phyloP scores from a whole-genome alignment of 2,888 invertebrate genomes.

The Pediacus dermestoides region DNA sequence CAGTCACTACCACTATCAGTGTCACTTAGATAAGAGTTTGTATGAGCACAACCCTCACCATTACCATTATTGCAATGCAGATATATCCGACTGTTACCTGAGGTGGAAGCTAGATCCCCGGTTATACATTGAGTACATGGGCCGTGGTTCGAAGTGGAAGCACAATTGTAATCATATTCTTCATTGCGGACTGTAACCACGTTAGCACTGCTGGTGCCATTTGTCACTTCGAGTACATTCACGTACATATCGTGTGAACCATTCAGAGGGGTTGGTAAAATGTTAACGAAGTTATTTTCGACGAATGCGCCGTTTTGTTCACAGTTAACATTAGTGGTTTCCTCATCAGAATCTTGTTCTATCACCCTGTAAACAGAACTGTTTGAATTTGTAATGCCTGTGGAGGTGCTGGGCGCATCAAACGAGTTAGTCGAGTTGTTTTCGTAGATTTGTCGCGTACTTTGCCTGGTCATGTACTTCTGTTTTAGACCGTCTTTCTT shows the following conservation, averaged over 20 bases:
- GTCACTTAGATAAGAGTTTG: slow-evolving; percentile 8
- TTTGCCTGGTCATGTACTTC: slow-evolving; percentile 38
- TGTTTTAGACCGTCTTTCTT: slow-evolving; percentile 12
- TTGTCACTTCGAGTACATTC: slow-evolving; percentile 40
- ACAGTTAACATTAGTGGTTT: slow-evolving; percentile 35
- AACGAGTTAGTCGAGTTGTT: slow-evolving; percentile 49
- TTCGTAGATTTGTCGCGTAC: slow-evolving; percentile 36
- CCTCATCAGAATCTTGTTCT: slow-evolving; percentile 62
- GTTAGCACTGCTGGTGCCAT: slow-evolving; percentile 53
- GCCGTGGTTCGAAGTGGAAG: slow-evolving; percentile 18
- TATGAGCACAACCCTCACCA: too few relatives aligned
- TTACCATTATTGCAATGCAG: too few relatives aligned
- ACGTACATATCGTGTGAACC: slow-evolving; percentile 51
- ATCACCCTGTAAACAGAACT: slow-evolving; percentile 43
- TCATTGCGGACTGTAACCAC: slow-evolving; percentile 50
- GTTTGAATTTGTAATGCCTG: slow-evolving; percentile 51
- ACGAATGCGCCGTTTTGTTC: slow-evolving; percentile 20
- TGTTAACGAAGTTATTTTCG: slow-evolving; percentile 53
- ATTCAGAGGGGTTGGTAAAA: slow-evolving; percentile 59
- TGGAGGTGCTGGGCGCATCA: slow-evolving; percentile 65
- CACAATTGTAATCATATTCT: slow-evolving; percentile 36
- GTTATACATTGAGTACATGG: too few relatives aligned
- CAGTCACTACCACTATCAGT: slow-evolving; percentile 39
- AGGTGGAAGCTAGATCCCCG: too few relatives aligned
- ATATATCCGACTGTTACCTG: too few relatives aligned